These are phyloP conservation scores for Patella pellucida DNA, from an alignment of 2,888 invertebrate genomes.

Conservation along the genomic window DNA sequence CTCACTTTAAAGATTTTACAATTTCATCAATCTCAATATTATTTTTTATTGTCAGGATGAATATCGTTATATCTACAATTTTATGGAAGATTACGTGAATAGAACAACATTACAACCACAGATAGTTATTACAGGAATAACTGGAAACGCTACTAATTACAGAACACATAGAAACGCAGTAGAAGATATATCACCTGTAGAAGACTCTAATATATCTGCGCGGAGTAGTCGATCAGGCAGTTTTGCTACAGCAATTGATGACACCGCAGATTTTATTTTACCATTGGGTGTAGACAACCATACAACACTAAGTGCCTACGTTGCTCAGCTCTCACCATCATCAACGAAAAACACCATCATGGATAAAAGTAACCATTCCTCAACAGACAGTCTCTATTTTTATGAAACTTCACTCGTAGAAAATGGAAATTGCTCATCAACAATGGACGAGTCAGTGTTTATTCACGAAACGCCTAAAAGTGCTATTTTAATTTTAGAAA, in stretches of 20 bases:
- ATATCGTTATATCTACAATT: constrained; percentile 67
- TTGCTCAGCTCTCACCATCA: constrained; percentile 24
- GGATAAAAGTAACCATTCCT: neutral
- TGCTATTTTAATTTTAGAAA: neutral
- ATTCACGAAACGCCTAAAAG: neutral
- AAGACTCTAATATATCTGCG: constrained; percentile 26
- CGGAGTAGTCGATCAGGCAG: constrained; percentile 37
- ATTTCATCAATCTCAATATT: neutral
- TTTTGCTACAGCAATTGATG: constrained; percentile 40
- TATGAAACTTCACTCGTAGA: neutral
- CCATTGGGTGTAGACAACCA: constrained; percentile 18
- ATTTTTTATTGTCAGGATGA: constrained; percentile 56
- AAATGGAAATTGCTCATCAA: neutral
- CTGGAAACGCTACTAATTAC: constrained; percentile 37
- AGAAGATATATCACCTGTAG: constrained; percentile 13
- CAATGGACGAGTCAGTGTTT: neutral
- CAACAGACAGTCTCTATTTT: neutral
- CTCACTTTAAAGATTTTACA: too few species aligned
- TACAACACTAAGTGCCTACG: constrained; percentile 26
- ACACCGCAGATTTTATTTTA: constrained; percentile 28
- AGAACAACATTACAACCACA: constrained; percentile 50
- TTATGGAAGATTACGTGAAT: constrained; percentile 55
- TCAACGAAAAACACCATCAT: neutral
- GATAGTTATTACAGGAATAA: constrained; percentile 50
- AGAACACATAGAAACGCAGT: neutral